Evolutionary conservation across 2,888 invertebrate genomes (phyloP).

Genomic region (Andrena hattorfiana): DNA sequence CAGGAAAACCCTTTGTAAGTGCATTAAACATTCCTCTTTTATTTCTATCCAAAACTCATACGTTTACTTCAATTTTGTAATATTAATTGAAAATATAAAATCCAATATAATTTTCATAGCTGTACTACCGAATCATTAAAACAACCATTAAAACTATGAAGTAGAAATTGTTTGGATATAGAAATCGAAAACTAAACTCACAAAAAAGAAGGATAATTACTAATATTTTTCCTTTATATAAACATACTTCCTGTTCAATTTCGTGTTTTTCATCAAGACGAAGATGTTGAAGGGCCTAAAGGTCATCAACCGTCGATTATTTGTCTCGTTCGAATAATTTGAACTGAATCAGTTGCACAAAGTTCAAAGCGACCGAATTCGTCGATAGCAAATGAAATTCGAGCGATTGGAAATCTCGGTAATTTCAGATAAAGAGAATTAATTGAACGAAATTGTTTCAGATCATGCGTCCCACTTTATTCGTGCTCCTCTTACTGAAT

Average conservation of each 20-base stretch:
- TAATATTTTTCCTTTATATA: background rate
- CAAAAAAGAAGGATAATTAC: background rate
- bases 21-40: background rate
- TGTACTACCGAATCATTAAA: background rate
- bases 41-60: background rate
- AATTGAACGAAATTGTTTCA: constrained; percentile 34
- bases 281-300: too few species aligned
- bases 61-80: background rate
- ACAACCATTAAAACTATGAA: too few species aligned
- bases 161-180: background rate
- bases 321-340: background rate
- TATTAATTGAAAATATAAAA: background rate
- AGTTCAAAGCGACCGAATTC: too few species aligned
- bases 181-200: background rate
- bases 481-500: constrained; percentile 17
- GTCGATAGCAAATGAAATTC: too few species aligned
- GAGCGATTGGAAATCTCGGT: background rate
- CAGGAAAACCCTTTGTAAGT: constrained; percentile 25
- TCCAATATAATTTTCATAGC: background rate
- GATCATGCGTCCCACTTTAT: constrained; percentile 50
- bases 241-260: background rate
- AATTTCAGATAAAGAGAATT: background rate
- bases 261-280: background rate
- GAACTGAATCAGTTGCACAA: background rate
- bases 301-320: background rate